Percentiles rank a stretch among this genome's conserved stretches.
These are phyloP conservation scores for Athalia circularis DNA, from an alignment of 2,888 invertebrate genomes.

Conservation along the genomic window DNA sequence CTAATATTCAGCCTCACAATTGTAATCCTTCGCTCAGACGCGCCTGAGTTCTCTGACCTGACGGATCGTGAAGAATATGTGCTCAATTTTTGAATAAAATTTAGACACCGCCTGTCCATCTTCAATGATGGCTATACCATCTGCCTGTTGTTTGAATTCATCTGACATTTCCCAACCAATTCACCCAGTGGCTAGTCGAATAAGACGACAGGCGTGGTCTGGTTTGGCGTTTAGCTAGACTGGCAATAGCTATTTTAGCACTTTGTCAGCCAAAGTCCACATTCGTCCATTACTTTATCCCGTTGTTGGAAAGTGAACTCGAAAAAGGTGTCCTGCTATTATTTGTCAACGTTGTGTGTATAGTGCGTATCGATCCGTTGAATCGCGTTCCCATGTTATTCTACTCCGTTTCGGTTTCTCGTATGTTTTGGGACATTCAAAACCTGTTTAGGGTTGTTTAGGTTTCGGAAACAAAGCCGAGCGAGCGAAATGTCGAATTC, in stretches of 20 bases:
- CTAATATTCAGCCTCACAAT: constrained; percentile 1
- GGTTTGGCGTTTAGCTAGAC: too few species aligned
- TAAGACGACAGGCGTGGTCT: too few species aligned
- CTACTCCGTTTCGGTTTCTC: constrained; percentile 21
- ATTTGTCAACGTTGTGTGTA: constrained; percentile 14
- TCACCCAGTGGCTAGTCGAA: too few species aligned
- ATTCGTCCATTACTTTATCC: constrained; percentile 18
- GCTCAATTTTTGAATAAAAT: too few species aligned
- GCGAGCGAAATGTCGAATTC: background rate
- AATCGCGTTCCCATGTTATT: constrained; percentile 20
- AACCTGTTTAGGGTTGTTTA: constrained; percentile 34
- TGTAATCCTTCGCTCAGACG: background rate
- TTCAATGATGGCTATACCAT: too few species aligned
- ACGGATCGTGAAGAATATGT: too few species aligned
- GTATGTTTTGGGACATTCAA: constrained; percentile 32
- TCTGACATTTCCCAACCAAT: too few species aligned
- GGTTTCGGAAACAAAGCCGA: constrained; percentile 8
- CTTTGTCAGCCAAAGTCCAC: background rate
- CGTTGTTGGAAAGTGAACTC: constrained; percentile 15
- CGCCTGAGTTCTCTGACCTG: background rate
- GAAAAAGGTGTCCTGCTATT: constrained; percentile 9
- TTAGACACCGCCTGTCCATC: too few species aligned
- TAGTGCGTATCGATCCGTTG: constrained; percentile 14
- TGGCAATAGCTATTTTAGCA: too few species aligned
- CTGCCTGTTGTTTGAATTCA: too few species aligned